Percentiles rank a stretch among this genome's conserved stretches.
These are phyloP conservation scores for Leptinotarsa haldemani DNA, from an alignment of 2,888 invertebrate species.

Conservation along the genomic window DNA sequence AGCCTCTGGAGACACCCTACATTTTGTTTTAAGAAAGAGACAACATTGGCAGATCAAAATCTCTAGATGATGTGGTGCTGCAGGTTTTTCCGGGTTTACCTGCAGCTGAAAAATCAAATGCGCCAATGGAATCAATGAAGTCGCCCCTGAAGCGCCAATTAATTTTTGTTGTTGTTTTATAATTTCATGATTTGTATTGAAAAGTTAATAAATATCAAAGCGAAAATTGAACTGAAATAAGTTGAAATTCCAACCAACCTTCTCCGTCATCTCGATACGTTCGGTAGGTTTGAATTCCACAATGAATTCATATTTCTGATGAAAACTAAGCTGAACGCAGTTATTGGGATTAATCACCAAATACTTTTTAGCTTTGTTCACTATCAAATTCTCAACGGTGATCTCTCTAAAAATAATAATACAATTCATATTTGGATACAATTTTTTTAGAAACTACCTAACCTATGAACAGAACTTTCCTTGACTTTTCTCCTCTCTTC, in stretches of 20 bases:
- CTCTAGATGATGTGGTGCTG: too few species aligned
- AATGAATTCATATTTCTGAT: slow-evolving; percentile 58
- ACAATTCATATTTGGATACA: not conserved
- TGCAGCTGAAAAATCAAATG: too few species aligned
- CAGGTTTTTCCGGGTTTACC: too few species aligned
- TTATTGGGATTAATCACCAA: slow-evolving; percentile 52
- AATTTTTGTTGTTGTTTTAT: too few species aligned
- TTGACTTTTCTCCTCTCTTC: slow-evolving; percentile 24
- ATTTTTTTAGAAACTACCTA: not conserved
- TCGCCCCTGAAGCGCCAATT: too few species aligned
- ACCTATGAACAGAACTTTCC: not conserved
- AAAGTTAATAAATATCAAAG: too few species aligned
- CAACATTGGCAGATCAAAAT: too few species aligned
- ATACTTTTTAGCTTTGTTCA: slow-evolving; percentile 9
- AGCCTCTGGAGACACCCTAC: too few species aligned
- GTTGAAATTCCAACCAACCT: slow-evolving; percentile 44
- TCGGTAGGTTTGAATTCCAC: slow-evolving; percentile 62
- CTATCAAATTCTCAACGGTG: not conserved
- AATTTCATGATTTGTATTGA: too few species aligned
- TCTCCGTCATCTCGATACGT: slow-evolving; percentile 59
- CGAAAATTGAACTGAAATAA: too few species aligned
- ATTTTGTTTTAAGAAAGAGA: too few species aligned
- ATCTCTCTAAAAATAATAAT: slow-evolving; percentile 1
- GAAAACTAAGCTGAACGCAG: slow-evolving; percentile 56
- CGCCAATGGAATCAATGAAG: too few species aligned